phyloP scores from a whole-genome alignment of 2,888 invertebrate genomes.

The Pyrrhosoma nymphula region DNA sequence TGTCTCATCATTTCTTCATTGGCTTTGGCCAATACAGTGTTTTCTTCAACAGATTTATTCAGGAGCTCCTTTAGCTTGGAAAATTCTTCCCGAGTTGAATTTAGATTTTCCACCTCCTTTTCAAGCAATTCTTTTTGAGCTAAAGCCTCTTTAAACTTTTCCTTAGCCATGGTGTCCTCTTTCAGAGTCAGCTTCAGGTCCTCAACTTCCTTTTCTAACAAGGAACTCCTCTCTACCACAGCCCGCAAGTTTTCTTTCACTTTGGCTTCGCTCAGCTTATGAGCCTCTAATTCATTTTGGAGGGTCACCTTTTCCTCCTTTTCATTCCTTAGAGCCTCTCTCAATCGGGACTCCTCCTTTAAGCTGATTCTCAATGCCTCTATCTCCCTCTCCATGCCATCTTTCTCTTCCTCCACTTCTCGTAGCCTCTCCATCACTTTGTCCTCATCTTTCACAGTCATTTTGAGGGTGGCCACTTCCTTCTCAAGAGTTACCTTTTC shows the following conservation, averaged over 20 bases:
- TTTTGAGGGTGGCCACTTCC: conserved; percentile 23
- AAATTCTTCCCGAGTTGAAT: neutral
- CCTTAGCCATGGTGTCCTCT: neutral
- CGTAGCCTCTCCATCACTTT: conserved; percentile 48
- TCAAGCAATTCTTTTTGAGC: conserved; percentile 15
- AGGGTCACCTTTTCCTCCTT: conserved; percentile 10
- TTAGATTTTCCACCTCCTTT: conserved; percentile 44
- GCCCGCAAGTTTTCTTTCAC: conserved; percentile 1
- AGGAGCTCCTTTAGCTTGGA: neutral
- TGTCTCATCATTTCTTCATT: conserved; percentile 33
- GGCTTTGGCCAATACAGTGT: neutral
- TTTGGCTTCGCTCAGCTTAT: neutral
- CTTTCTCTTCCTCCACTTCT: conserved; percentile 60
- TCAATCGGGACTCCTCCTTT: conserved; percentile 26
- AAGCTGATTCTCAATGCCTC: conserved; percentile 21
- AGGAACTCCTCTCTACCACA: conserved; percentile 26
- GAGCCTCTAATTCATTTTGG: conserved; percentile 6
- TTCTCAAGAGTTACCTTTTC: conserved; percentile 31
- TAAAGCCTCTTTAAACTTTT: conserved; percentile 42
- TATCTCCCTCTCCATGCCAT: conserved; percentile 50
- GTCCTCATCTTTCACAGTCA: conserved; percentile 55
- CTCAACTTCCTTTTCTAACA: conserved; percentile 48
- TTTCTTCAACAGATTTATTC: conserved; percentile 31
- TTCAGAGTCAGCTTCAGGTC: conserved; percentile 1
- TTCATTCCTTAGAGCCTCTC: neutral